Base-by-base conservation (phyloP, 2,888 invertebrate species). In the Cancer borealis region DNA sequence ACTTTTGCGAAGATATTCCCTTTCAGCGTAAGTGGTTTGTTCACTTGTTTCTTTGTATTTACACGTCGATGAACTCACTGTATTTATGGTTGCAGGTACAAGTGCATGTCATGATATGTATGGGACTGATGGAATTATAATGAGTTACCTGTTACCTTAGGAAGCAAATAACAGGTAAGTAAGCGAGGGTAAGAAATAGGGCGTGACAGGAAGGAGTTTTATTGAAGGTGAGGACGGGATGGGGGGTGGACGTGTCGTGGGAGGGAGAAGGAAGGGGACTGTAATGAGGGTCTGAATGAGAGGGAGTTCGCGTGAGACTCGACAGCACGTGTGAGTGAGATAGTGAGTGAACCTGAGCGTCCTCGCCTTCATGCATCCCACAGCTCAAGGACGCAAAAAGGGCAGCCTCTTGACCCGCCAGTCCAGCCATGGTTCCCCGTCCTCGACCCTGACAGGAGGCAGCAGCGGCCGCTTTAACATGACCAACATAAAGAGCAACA, bases 201-300 rank as follows among this genome's bases (percentile, higher is more conserved):
- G 84, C n/a, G 84, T 84, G 84, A 39, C 84, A 84, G 84, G 39
- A 84, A 84, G 39, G 84, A 84, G 84, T 10, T 39, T 30, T 39
- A 84, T 17, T 84, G 84, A 30, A 84, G 84, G 30, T 84, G 39
- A 14, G 84, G 73, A 39, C 3, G 84, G 54, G 12, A 3, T 54
- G 17, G 54, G 39, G 8, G 73, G 5, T 26, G 26, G 73, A 73
- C 26, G 21, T 73, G 73, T 73, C 39, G 84, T 17, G 84, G 84
- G 84, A 84, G 39, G 30, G 39, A 39, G 30, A 39, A 84, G 39
- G 84, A 10, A 14, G 84, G 84, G 39, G 84, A 39, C 14, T 26
- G 39, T 84, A 84, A 84, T 39, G 84, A 84, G 84, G 2, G 84
- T 84, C 84, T 84, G 84, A 84, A 5, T 84, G 84, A 84, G 84